Evolutionary conservation across 2,113 vertebrate genomes (phyloP).

Genomic region (Felis catus): F.catus_Fca126_mat1.0 CM031416.1:145786501-145787000

Average conservation of each 20-base stretch:
- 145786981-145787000: neutral
- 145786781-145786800: no score
- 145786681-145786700: no score
- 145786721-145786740: no score
- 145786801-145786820: no score
- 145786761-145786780: no score
- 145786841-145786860: neutral
- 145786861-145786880: neutral
- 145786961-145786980: neutral
- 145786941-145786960: neutral
- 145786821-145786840: neutral
- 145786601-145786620: neutral
- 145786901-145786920: neutral
- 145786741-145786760: no score
- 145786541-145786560: neutral
- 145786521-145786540: neutral
- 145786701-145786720: no score
- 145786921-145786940: neutral
- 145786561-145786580: neutral
- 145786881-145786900: neutral
- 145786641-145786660: no score
- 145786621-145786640: no score
- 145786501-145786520: constrained; percentile 24
- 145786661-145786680: no score
- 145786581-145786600: neutral